Evolutionary conservation across 2,113 vertebrate genomes (phyloP).

Genomic region (Hippocampus barbouri): DNA sequence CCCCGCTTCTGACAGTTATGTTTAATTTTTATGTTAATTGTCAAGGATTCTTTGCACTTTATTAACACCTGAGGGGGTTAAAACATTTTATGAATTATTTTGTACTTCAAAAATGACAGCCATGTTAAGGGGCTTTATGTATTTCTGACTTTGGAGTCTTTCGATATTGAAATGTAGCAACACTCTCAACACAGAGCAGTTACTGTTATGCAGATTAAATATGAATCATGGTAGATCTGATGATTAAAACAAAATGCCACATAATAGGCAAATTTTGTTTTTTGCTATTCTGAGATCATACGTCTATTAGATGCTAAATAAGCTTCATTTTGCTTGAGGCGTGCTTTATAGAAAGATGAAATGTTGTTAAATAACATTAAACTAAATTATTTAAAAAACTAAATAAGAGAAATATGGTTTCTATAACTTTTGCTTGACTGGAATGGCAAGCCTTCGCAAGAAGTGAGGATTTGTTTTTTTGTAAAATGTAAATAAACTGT

Average conservation of each 20-base stretch:
- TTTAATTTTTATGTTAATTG: slow-evolving; percentile 19
- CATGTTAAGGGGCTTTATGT: slow-evolving; percentile 12
- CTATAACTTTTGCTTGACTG: slow-evolving; percentile 17
- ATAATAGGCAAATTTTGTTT: background rate
- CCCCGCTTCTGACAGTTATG: slow-evolving; percentile 12
- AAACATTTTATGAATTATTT: slow-evolving; percentile 14
- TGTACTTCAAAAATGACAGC: slow-evolving; percentile 16
- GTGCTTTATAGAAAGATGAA: slow-evolving; percentile 25
- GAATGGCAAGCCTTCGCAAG: slow-evolving; percentile 11
- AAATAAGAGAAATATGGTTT: slow-evolving; percentile 13
- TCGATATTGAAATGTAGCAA: slow-evolving; percentile 39
- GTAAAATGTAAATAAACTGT: slow-evolving; percentile 39
- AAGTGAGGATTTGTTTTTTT: slow-evolving; percentile 37
- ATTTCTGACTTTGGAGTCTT: slow-evolving; percentile 6
- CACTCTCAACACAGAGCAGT: slow-evolving; percentile 9
- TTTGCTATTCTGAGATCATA: background rate
- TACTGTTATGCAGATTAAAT: background rate
- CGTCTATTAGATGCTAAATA: slow-evolving; percentile 5
- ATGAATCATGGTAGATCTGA: background rate
- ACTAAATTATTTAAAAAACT: slow-evolving; percentile 21
- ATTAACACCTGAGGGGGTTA: slow-evolving; percentile 25
- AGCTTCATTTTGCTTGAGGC: slow-evolving; percentile 18
- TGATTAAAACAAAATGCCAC: background rate
- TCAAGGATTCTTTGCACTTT: slow-evolving; percentile 62
- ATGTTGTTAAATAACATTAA: slow-evolving; percentile 22